These are phyloP conservation scores for Eulemur macaco DNA, from an alignment of 2,113 vertebrate species.

Conservation along the genomic window DNA sequence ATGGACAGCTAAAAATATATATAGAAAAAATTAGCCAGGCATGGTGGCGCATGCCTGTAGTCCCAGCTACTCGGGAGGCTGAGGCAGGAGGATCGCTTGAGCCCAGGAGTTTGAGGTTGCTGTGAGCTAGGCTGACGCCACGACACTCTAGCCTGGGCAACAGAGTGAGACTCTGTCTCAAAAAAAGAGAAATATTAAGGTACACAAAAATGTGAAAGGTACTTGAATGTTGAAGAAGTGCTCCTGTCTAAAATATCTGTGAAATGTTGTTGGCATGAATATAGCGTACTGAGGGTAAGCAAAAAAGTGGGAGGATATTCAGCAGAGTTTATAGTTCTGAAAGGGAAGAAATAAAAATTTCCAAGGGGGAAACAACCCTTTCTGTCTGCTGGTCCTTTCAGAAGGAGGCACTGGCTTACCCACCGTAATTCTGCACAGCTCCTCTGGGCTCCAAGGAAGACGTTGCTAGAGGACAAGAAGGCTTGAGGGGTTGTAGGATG, in stretches of 20 bases:
- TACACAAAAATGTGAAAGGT: not conserved
- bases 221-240: not conserved
- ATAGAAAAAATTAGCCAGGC: too few relatives aligned
- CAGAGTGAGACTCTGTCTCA: too few relatives aligned
- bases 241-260: not conserved
- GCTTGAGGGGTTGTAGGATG: not conserved
- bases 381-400: not conserved
- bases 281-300: not conserved
- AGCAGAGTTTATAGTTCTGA: not conserved
- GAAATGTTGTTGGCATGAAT: not conserved
- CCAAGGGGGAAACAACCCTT: not conserved
- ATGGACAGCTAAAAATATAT: too few relatives aligned
- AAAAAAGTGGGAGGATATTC: not conserved
- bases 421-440: not conserved
- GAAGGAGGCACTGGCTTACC: not conserved
- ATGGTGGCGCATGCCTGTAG: too few relatives aligned
- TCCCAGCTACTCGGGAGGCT: too few relatives aligned
- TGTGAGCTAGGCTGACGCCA: too few relatives aligned
- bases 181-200: slow-evolving; percentile 10
- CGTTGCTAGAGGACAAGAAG: not conserved
- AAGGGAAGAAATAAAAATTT: slow-evolving; percentile 3
- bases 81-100: too few relatives aligned
- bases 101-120: too few relatives aligned
- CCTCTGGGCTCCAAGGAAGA: not conserved
- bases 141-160: too few relatives aligned